phyloP scores from a whole-genome alignment of 2,888 invertebrate species.

The Aphodius sticticus region DNA sequence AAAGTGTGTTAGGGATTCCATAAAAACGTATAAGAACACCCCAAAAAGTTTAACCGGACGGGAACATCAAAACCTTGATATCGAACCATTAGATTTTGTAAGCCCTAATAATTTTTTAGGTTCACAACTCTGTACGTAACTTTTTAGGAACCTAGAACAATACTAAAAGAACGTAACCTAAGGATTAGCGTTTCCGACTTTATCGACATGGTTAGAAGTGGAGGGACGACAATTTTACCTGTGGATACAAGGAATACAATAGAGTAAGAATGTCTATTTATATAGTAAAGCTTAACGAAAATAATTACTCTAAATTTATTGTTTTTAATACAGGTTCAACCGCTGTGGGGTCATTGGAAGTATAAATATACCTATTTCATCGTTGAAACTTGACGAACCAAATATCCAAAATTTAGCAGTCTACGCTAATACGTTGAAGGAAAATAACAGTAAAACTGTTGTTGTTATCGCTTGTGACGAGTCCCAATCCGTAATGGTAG shows the following conservation, averaged over 20 bases:
- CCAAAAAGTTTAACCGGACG: slow-evolving; percentile 89
- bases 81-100: slow-evolving; percentile 37
- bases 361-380: slow-evolving; percentile 88
- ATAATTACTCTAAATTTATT: slow-evolving; percentile 24
- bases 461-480: slow-evolving; percentile 83
- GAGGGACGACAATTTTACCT: slow-evolving; percentile 65
- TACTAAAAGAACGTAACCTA: slow-evolving; percentile 78
- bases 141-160: slow-evolving; percentile 74
- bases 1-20: slow-evolving; percentile 87
- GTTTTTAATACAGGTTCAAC: slow-evolving; percentile 67
- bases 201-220: slow-evolving; percentile 73
- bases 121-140: background rate
- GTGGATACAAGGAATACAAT: slow-evolving; percentile 75
- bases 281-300: background rate
- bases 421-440: slow-evolving; percentile 67
- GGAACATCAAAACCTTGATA: slow-evolving; percentile 69
- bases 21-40: slow-evolving; percentile 83
- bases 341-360: slow-evolving; percentile 82
- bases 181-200: slow-evolving; percentile 88
- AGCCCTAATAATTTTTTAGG: slow-evolving; percentile 10
- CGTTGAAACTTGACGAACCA: slow-evolving; percentile 74
- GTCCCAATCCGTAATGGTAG: slow-evolving; percentile 78
- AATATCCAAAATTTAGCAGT: slow-evolving; percentile 76
- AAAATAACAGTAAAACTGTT: slow-evolving; percentile 72
- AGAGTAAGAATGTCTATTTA: slow-evolving; percentile 61